phyloP scores from a whole-genome alignment of 2,888 invertebrate genomes.

The Electrophaes corylata region DNA sequence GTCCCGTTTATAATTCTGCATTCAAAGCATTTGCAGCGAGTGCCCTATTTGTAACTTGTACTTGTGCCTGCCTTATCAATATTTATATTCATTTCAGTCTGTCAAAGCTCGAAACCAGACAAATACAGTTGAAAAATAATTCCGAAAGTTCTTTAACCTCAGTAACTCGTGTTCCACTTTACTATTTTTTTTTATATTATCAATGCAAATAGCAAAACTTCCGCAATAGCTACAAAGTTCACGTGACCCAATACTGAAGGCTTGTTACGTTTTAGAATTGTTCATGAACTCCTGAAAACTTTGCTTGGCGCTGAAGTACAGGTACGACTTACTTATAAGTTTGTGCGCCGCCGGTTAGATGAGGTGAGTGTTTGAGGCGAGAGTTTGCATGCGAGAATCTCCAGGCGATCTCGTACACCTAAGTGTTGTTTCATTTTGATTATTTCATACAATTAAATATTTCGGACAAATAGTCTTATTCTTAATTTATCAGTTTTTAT shows the following conservation, averaged over 20 bases:
- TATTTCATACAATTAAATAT: too few species aligned
- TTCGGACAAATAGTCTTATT: too few species aligned
- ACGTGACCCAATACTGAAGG: slow-evolving; percentile 21
- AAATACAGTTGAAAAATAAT: background rate
- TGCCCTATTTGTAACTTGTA: background rate
- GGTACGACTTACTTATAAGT: background rate
- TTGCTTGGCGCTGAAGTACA: background rate
- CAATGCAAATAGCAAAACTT: slow-evolving; percentile 18
- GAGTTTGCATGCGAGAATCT: too few species aligned
- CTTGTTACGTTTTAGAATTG: slow-evolving; percentile 6
- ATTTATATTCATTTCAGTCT: background rate
- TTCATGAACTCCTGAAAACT: background rate
- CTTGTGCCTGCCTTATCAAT: background rate
- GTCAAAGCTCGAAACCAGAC: background rate
- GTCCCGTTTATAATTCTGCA: too few species aligned
- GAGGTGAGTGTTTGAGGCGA: too few species aligned
- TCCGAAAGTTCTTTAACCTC: background rate
- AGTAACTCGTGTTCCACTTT: background rate
- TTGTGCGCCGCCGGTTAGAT: too few species aligned
- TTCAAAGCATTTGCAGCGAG: background rate
- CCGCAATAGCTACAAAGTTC: slow-evolving; percentile 14
- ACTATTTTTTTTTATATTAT: background rate
- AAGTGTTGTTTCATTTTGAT: too few species aligned
- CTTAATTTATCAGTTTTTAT: too few species aligned
- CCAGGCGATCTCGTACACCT: too few species aligned